phyloP scores from a whole-genome alignment of 2,113 vertebrate genomes.

The Barnardius zonarius region DNA sequence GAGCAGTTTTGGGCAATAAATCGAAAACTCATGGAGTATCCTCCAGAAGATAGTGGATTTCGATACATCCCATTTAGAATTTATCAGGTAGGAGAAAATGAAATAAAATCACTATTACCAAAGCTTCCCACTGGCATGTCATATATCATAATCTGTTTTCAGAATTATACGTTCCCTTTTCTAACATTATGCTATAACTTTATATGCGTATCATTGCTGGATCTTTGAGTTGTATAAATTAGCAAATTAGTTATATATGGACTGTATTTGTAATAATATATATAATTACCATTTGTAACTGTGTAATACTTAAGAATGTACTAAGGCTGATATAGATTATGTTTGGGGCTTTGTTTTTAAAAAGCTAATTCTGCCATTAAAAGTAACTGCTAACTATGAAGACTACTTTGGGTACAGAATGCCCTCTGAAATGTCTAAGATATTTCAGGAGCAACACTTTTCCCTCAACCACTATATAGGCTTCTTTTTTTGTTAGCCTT shows the following conservation, averaged over 20 bases:
- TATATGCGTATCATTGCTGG: not conserved
- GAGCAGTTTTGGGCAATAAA: constrained; percentile 99
- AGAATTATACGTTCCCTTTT: not conserved
- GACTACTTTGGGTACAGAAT: not conserved
- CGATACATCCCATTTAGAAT: constrained; percentile 97
- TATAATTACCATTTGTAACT: not conserved
- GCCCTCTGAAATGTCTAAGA: not conserved
- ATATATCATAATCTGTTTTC: not conserved
- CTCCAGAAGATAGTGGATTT: constrained; percentile 92
- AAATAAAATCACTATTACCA: not conserved
- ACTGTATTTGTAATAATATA: not conserved
- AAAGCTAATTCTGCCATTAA: not conserved
- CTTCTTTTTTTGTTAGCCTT: not conserved
- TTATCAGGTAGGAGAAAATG: constrained; percentile 86
- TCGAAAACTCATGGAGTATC: constrained; percentile 97
- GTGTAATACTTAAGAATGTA: not conserved
- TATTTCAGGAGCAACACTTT: not conserved
- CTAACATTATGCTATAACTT: not conserved
- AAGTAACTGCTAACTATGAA: not conserved
- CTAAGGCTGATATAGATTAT: not conserved
- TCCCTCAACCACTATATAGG: not conserved
- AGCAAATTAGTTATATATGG: not conserved
- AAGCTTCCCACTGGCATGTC: not conserved
- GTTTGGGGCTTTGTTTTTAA: not conserved
- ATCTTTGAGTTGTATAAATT: not conserved